Evolutionary conservation across 2,113 vertebrate genomes (phyloP).

Genomic region (Peromyscus polionotus): DNA sequence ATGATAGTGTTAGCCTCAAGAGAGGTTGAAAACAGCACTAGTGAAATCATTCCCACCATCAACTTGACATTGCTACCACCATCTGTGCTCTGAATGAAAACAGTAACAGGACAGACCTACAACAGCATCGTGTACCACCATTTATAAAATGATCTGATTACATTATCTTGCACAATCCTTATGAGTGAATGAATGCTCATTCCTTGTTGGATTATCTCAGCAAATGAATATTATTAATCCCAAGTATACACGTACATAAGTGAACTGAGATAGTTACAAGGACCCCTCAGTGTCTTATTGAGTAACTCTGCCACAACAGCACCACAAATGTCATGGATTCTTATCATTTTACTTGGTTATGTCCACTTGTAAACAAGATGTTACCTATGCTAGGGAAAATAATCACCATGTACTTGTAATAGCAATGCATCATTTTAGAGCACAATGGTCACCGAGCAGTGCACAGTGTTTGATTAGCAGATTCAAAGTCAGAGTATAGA

Average conservation of each 20-base stretch:
- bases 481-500: slow-evolving; percentile 72
- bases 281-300: not conserved
- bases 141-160: not conserved
- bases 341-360: not conserved
- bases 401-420: not conserved
- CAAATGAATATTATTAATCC: slow-evolving; percentile 22
- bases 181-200: not conserved
- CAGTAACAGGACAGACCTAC: not conserved
- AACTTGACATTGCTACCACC: not conserved
- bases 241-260: not conserved
- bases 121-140: not conserved
- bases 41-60: not conserved
- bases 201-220: not conserved
- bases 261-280: slow-evolving; percentile 7
- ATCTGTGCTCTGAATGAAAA: not conserved
- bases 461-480: slow-evolving; percentile 66
- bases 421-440: slow-evolving; percentile 68
- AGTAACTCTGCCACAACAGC: not conserved
- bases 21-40: slow-evolving; percentile 4
- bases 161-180: not conserved
- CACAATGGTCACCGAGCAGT: slow-evolving; percentile 56
- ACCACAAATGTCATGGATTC: not conserved
- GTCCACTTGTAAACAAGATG: slow-evolving; percentile 48
- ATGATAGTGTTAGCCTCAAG: not conserved
- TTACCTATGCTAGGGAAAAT: not conserved